These are phyloP conservation scores for Bimastos eiseni DNA, from an alignment of 2,888 invertebrate genomes.

Conservation along the genomic window DNA sequence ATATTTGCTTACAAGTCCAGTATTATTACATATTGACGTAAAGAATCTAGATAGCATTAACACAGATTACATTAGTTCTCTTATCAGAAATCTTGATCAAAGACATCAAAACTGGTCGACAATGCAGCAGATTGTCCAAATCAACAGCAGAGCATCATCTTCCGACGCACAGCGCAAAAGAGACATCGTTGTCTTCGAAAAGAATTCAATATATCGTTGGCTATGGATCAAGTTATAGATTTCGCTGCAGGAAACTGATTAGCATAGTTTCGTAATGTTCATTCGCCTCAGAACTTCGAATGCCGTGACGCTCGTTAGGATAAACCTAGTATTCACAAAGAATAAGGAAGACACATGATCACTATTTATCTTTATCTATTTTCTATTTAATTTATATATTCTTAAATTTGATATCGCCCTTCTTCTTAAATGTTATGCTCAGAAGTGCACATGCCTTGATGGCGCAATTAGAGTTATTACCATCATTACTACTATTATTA, in stretches of 20 bases:
- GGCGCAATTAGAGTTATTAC: too few relatives aligned
- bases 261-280: slow-evolving; percentile 95
- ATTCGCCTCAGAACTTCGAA: slow-evolving; percentile 87
- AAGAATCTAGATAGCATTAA: background rate
- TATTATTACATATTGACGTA: background rate
- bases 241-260: slow-evolving; percentile 82
- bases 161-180: background rate
- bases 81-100: background rate
- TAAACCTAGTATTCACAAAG: slow-evolving; percentile 70
- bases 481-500: too few relatives aligned
- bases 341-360: background rate
- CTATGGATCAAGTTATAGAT: slow-evolving; percentile 51
- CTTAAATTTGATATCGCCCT: too few relatives aligned
- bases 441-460: too few relatives aligned
- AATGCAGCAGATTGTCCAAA: background rate
- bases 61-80: background rate
- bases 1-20: background rate
- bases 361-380: too few relatives aligned
- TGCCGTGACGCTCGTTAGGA: slow-evolving; percentile 93
- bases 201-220: background rate
- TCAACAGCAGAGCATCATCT: background rate
- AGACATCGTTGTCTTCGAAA: background rate
- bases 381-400: too few relatives aligned
- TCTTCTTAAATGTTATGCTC: too few relatives aligned
- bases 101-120: background rate